phyloP scores from a whole-genome alignment of 2,113 vertebrate genomes.

The Tragelaphus imberbis region DNA sequence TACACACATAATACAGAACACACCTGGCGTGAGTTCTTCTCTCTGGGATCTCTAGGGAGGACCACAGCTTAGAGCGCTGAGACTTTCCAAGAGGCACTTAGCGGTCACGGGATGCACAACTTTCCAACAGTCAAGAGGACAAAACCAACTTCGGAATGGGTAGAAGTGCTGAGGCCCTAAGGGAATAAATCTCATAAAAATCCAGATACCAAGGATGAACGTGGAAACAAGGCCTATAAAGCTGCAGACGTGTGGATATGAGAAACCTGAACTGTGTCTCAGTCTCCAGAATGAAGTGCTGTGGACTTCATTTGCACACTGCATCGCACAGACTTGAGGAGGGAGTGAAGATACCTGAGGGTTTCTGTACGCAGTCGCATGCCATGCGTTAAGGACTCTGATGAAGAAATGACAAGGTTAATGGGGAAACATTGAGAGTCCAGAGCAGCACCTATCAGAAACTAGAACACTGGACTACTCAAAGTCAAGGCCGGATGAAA shows the following conservation, averaged over 20 bases:
- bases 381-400: neutral
- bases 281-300: neutral
- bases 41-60: neutral
- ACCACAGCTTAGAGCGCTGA: neutral
- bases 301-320: accelerated
- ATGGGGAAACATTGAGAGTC: neutral
- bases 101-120: neutral
- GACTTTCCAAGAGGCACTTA: neutral
- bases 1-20: neutral
- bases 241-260: accelerated
- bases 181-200: neutral
- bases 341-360: neutral
- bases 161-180: neutral
- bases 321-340: neutral
- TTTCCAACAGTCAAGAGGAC: neutral
- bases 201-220: neutral
- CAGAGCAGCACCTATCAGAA: neutral
- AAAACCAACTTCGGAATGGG: neutral
- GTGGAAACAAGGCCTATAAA: neutral
- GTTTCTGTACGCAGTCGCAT: neutral
- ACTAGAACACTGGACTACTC: neutral
- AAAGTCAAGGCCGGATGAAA: neutral
- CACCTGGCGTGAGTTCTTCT: neutral
- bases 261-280: neutral
- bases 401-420: neutral